Conservation (phyloP, 1,140 invertebrate genomes). For the Caerostris darwini region DNA sequence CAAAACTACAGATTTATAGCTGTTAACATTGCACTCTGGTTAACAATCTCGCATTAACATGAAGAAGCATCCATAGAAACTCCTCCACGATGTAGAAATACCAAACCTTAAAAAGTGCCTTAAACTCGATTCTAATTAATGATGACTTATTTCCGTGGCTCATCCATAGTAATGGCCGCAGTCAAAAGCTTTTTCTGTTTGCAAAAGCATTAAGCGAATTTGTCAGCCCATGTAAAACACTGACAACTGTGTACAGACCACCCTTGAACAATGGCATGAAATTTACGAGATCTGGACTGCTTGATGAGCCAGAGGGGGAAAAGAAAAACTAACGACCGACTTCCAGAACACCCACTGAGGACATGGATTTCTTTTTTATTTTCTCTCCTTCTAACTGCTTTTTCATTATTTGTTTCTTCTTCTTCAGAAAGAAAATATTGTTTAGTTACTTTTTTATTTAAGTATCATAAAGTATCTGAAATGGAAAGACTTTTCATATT, state of each 20-base stretch:
- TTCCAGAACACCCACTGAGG: slow-evolving; percentile 6
- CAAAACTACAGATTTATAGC: neutral
- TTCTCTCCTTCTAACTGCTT: neutral
- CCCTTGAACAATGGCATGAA: slow-evolving; percentile 1
- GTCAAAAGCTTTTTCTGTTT: slow-evolving; percentile 31
- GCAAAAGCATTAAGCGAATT: slow-evolving; percentile 33
- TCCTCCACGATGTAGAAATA: neutral
- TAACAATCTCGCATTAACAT: neutral
- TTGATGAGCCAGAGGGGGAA: neutral
- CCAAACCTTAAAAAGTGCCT: neutral
- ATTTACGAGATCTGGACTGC: neutral
- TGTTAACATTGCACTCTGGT: neutral
- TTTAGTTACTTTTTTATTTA: neutral
- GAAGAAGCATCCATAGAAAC: neutral
- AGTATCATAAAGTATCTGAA: neutral
- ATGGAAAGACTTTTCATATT: neutral
- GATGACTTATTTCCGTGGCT: slow-evolving; percentile 12
- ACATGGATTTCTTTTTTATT: neutral
- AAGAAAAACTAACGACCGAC: slow-evolving; percentile 19
- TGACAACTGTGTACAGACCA: neutral
- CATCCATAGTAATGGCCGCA: neutral
- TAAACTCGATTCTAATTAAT: slow-evolving; percentile 1
- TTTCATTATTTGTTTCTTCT: neutral
- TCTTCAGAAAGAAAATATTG: neutral
- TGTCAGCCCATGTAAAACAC: slow-evolving; percentile 27